phyloP scores from a whole-genome alignment of 2,797 vertebrate species.

The Argya squamiceps region DNA sequence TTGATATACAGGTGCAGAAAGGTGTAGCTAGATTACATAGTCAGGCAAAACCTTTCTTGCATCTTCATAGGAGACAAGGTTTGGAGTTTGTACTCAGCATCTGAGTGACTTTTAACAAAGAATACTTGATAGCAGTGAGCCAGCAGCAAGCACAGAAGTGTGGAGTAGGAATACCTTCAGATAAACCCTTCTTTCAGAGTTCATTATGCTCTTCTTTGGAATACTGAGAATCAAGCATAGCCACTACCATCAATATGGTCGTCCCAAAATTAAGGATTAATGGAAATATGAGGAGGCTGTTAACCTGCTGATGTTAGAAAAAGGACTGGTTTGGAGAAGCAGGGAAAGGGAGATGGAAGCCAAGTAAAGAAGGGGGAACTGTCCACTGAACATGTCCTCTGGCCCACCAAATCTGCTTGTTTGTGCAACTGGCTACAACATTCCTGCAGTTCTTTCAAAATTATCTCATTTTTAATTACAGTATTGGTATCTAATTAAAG shows the following conservation, averaged over 20 bases:
- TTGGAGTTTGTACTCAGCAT: background rate
- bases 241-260: background rate
- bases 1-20: background rate
- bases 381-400: background rate
- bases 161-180: background rate
- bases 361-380: background rate
- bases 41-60: background rate
- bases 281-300: background rate
- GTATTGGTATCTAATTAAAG: background rate
- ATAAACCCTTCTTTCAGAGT: background rate
- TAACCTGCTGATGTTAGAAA: background rate
- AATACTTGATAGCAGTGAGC: background rate
- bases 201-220: background rate
- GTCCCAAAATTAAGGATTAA: background rate
- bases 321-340: background rate
- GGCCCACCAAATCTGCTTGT: background rate
- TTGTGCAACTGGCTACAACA: background rate
- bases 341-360: background rate
- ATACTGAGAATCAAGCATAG: background rate
- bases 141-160: background rate
- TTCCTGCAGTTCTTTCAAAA: background rate
- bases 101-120: background rate
- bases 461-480: background rate
- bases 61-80: background rate
- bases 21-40: background rate